phyloP scores from a whole-genome alignment of 2,113 vertebrate genomes.

The Actenoides lindsayi region DNA sequence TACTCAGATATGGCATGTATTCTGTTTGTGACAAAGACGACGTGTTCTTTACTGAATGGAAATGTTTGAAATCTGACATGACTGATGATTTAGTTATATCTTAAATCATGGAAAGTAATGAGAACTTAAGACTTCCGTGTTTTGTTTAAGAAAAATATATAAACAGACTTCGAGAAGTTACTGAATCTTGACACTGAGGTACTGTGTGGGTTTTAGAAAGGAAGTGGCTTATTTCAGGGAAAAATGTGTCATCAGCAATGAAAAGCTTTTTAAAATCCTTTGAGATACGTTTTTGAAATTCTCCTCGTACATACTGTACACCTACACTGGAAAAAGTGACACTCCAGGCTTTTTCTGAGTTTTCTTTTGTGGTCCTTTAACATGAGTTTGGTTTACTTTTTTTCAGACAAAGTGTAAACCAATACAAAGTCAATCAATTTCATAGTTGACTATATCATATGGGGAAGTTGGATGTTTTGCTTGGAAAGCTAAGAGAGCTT shows the following conservation, averaged over 20 bases:
- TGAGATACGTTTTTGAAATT: slow-evolving; percentile 74
- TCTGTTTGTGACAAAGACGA: neutral
- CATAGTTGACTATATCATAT: neutral
- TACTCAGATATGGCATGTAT: neutral
- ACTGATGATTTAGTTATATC: neutral
- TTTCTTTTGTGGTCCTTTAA: slow-evolving; percentile 48
- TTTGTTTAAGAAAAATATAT: slow-evolving; percentile 53
- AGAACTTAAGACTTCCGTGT: slow-evolving; percentile 41
- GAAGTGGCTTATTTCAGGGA: slow-evolving; percentile 85
- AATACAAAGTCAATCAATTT: neutral
- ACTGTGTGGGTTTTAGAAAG: slow-evolving; percentile 84
- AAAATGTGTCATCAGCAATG: slow-evolving; percentile 78
- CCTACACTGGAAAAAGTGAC: slow-evolving; percentile 96
- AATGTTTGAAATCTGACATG: slow-evolving; percentile 39
- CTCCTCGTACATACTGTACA: slow-evolving; percentile 74
- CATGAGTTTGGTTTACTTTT: neutral
- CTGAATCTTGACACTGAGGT: slow-evolving; percentile 66
- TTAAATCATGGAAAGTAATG: slow-evolving; percentile 52
- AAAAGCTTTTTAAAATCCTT: slow-evolving; percentile 69
- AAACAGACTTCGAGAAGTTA: slow-evolving; percentile 40
- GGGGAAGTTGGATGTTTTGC: neutral
- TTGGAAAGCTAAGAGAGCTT: neutral
- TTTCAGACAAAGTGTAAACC: neutral
- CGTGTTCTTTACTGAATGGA: slow-evolving; percentile 3
- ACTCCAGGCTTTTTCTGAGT: slow-evolving; percentile 72